phyloP scores from a whole-genome alignment of 2,888 invertebrate species.

The Pyrocoelia pectoralis region DNA sequence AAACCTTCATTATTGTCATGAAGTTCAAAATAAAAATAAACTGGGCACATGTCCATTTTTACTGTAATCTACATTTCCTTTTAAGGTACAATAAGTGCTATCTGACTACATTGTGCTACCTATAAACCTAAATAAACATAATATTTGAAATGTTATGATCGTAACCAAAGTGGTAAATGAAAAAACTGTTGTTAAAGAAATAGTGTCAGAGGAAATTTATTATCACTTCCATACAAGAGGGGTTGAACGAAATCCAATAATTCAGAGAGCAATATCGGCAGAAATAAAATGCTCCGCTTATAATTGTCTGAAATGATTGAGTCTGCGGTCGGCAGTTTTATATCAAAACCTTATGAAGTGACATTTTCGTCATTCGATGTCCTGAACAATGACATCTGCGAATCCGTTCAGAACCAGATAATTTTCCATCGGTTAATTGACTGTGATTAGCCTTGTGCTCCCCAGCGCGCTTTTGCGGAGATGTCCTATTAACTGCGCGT shows the following conservation, averaged over 20 bases:
- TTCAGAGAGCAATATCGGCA: conserved; percentile 23
- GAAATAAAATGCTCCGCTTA: conserved; percentile 35
- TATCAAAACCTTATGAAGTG: conserved; percentile 48
- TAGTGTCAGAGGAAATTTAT: background rate
- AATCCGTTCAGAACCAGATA: conserved; percentile 53
- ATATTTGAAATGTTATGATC: too few relatives aligned
- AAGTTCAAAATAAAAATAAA: too few relatives aligned
- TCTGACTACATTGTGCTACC: too few relatives aligned
- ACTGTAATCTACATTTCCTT: too few relatives aligned
- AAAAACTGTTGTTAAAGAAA: background rate
- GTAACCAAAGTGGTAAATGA: too few relatives aligned
- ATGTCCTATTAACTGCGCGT: conserved; percentile 45
- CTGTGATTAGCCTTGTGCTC: conserved; percentile 52
- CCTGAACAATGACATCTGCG: conserved; percentile 49
- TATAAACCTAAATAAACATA: too few relatives aligned
- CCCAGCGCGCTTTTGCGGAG: conserved; percentile 42
- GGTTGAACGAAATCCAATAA: conserved; percentile 21
- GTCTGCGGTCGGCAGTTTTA: conserved; percentile 49
- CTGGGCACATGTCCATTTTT: too few relatives aligned
- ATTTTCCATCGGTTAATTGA: conserved; percentile 53
- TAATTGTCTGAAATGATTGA: conserved; percentile 46
- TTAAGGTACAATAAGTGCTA: too few relatives aligned
- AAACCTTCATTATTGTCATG: too few relatives aligned
- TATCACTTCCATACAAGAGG: background rate
- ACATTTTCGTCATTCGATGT: conserved; percentile 41